Conservation (phyloP, 2,888 invertebrate genomes). For the Monopis laevigella region DNA sequence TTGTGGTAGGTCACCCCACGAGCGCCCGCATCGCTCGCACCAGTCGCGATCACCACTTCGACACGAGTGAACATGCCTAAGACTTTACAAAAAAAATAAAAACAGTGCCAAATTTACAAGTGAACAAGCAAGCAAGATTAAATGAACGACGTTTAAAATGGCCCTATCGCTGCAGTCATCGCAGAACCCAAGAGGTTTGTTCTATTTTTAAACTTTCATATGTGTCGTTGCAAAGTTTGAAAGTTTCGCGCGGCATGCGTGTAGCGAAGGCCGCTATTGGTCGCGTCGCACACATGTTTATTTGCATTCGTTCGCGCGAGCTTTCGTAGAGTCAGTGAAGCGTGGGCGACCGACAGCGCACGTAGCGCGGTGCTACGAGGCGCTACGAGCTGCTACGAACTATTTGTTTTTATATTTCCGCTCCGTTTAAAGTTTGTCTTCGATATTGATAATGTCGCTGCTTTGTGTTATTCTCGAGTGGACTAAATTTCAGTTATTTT, state of each 20-base stretch:
- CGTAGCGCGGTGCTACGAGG: slow-evolving; percentile 4
- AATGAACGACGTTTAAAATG: too few relatives aligned
- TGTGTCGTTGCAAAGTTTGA: slow-evolving; percentile 43
- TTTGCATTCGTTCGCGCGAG: slow-evolving; percentile 50
- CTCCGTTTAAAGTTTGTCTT: not conserved
- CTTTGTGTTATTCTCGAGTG: not conserved
- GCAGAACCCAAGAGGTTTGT: slow-evolving; percentile 63
- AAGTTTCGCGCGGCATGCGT: slow-evolving; percentile 60
- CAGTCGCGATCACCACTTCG: slow-evolving; percentile 47
- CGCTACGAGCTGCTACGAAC: slow-evolving; percentile 15
- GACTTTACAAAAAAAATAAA: too few relatives aligned
- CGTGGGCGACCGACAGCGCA: slow-evolving; percentile 46
- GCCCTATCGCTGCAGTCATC: slow-evolving; percentile 68
- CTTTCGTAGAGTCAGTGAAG: slow-evolving; percentile 62
- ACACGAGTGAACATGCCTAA: slow-evolving; percentile 45
- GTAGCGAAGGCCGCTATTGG: slow-evolving; percentile 49
- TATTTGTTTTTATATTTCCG: not conserved
- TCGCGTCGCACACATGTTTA: slow-evolving; percentile 56
- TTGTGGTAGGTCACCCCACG: slow-evolving; percentile 72
- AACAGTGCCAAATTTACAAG: too few relatives aligned
- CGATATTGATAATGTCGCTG: not conserved
- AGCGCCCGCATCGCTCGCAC: slow-evolving; percentile 38
- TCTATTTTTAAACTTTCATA: slow-evolving; percentile 28
- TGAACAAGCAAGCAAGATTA: too few relatives aligned
- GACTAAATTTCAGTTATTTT: too few relatives aligned